Percentiles rank a stretch among this genome's conserved stretches.
phyloP scores from a whole-genome alignment of 2,888 invertebrate species.

The Caenorhabditis panamensis region DNA sequence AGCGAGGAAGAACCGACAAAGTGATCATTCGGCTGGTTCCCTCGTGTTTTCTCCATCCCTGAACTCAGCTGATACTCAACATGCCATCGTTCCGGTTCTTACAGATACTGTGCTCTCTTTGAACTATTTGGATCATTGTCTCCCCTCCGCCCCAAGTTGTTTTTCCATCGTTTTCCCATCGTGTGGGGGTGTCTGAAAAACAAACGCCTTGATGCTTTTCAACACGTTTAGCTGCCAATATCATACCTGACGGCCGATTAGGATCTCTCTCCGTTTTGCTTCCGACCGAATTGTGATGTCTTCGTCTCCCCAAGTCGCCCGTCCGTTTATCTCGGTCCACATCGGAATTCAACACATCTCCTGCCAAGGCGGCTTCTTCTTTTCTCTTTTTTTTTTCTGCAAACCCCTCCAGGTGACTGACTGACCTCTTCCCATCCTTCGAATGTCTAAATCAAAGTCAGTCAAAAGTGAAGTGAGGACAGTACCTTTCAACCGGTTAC shows the following conservation, averaged over 20 bases:
- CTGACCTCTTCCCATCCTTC: constrained; percentile 30
- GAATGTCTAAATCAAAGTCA: not conserved
- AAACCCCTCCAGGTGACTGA: not conserved
- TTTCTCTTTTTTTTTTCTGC: constrained; percentile 11
- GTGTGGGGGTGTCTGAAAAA: not conserved
- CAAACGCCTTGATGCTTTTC: constrained; percentile 27
- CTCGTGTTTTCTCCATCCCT: constrained; percentile 35
- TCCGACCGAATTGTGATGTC: constrained; percentile 54
- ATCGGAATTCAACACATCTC: constrained; percentile 45
- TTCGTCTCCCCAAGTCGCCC: constrained; percentile 28
- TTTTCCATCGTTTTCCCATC: not conserved
- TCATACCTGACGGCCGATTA: constrained; percentile 36
- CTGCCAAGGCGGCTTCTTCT: constrained; percentile 21
- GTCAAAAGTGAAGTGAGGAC: not conserved
- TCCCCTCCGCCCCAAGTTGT: not conserved
- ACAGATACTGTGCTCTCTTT: not conserved
- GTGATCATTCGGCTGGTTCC: constrained; percentile 50
- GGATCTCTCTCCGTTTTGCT: constrained; percentile 33
- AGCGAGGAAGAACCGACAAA: constrained; percentile 14
- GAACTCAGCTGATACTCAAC: constrained; percentile 27
- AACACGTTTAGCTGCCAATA: constrained; percentile 41
- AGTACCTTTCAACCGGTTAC: constrained; percentile 30
- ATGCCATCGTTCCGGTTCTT: constrained; percentile 18
- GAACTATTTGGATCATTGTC: not conserved
- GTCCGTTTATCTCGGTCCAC: constrained; percentile 54